Conservation (phyloP, 1,140 invertebrate species). For the Musca vetustissima region DNA sequence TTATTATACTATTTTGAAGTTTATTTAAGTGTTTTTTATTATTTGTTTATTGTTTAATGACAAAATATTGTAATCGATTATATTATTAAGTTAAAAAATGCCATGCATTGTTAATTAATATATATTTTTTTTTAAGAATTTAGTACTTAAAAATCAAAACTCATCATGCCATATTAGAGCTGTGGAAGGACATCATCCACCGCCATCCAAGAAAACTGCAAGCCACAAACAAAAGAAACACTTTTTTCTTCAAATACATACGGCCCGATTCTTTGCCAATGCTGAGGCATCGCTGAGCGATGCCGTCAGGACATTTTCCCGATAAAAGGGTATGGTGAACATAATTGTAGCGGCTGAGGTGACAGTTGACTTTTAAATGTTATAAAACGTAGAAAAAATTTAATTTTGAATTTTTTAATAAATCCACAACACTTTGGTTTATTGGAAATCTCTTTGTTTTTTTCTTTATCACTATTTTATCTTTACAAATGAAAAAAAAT, state of each 20-base stretch:
- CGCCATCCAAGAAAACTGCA: too few species aligned
- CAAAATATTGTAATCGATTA: too few species aligned
- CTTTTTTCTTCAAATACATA: constrained; percentile 37
- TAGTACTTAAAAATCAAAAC: too few species aligned
- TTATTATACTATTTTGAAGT: too few species aligned
- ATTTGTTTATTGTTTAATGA: too few species aligned
- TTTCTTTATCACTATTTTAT: neutral
- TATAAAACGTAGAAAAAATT: too few species aligned
- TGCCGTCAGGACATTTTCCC: constrained; percentile 51
- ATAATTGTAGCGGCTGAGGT: constrained; percentile 29
- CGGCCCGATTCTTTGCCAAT: constrained; percentile 47
- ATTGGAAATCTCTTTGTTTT: neutral
- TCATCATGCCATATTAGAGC: too few species aligned
- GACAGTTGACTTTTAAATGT: neutral
- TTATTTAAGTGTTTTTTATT: too few species aligned
- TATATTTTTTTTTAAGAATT: too few species aligned
- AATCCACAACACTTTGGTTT: neutral
- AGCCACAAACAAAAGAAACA: neutral
- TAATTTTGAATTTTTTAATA: neutral
- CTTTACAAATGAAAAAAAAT: neutral
- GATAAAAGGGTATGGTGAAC: constrained; percentile 54
- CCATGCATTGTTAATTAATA: too few species aligned
- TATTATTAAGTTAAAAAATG: too few species aligned
- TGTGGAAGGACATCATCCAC: too few species aligned
- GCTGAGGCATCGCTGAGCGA: constrained; percentile 54